Base-by-base conservation (phyloP, 1,140 invertebrate species). In the Tetramorium alpestre region DNA sequence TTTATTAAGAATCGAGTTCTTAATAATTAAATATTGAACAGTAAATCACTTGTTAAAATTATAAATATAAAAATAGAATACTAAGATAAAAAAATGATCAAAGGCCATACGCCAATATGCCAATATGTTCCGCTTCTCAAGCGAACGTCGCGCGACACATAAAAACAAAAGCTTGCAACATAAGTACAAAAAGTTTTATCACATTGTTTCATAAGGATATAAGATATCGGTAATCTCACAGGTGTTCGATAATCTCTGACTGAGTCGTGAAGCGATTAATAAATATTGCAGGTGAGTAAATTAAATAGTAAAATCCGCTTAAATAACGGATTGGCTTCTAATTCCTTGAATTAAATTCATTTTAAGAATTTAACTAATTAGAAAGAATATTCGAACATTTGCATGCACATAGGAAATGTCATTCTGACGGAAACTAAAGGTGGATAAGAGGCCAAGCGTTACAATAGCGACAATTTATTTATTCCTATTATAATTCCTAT, bases 161-260 rank as follows among this genome's bases (percentile, higher is more conserved):
- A 33, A 4, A 33, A 33, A 33, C 33, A 33, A 33, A 33, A 33
- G 33, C 33, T 33, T 73, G 33, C 33, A 44, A 33, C 3, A 8
- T 49, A 47, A 73, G 60, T 75, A 62, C n/a, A 38, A 38, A 10
- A 25, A 51, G 16, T 1, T 84, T 84, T 75, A 84, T 84, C 81
- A 8, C 41, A n/a, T 84, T 73, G 7, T 69, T 51, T 54, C 5
- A 67, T 47, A 8, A 38, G 22, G 38, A 10, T 51, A 18, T 1
- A n/a, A 67, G 51, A 58, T 75, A 44, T 33, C 47, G 78, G 70
- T 64, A 85, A 51, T 33, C 28, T 38, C 28, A 47, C 62, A 81
- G 77, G 77, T 81, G 77, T 81, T 41, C 33, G 62, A 65, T 69
- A 69, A 67, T 67, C 11, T 3, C 5, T 41, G 2, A 70, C 70